These are phyloP conservation scores for Melitaea athalia DNA, from an alignment of 2,888 invertebrate genomes.

Conservation along the genomic window DNA sequence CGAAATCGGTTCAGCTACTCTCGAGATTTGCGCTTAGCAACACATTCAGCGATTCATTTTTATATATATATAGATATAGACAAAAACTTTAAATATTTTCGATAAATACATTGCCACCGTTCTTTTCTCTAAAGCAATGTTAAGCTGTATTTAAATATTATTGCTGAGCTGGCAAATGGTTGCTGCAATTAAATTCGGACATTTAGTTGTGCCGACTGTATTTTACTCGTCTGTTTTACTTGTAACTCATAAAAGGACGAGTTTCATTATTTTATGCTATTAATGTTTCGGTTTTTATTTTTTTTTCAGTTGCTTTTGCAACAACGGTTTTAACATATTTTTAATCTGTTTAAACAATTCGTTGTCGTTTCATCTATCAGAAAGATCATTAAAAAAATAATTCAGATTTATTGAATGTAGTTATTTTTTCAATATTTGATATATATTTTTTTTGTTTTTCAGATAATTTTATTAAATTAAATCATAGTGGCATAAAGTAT, in stretches of 20 bases:
- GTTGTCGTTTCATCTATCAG: not conserved
- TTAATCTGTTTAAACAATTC: too few species aligned
- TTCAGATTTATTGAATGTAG: too few species aligned
- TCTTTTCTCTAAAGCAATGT: constrained; percentile 24
- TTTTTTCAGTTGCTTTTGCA: not conserved
- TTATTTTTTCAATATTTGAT: too few species aligned
- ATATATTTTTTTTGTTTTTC: too few species aligned
- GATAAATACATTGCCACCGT: constrained; percentile 14
- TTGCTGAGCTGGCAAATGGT: constrained; percentile 61
- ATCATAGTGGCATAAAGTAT: not conserved
- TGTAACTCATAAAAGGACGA: constrained; percentile 54
- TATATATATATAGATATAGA: too few species aligned
- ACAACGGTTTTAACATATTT: not conserved
- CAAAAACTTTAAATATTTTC: too few species aligned
- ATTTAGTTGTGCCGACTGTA: constrained; percentile 60
- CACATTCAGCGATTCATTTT: too few species aligned
- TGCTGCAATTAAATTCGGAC: constrained; percentile 67
- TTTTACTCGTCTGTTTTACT: constrained; percentile 55
- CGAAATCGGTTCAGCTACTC: too few species aligned
- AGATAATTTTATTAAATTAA: too few species aligned
- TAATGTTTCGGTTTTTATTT: constrained; percentile 20
- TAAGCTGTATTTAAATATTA: constrained; percentile 47
- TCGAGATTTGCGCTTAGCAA: too few species aligned
- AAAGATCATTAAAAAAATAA: too few species aligned
- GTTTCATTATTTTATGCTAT: constrained; percentile 43